Percentiles rank a stretch among this genome's conserved stretches.
Conservation (phyloP, 2,888 invertebrate genomes). For the Hedya salicella region DNA sequence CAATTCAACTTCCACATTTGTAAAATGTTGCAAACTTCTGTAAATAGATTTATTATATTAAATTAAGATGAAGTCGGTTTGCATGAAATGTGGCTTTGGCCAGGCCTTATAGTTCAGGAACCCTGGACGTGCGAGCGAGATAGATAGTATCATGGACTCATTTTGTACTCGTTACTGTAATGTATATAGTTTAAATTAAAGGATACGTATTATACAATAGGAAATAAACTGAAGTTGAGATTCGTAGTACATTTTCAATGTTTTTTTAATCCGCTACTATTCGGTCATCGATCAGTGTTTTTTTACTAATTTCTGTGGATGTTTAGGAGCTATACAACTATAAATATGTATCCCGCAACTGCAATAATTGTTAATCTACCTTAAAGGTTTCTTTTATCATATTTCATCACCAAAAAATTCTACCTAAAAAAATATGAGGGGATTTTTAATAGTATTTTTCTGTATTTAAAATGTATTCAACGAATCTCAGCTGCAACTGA, state of each 20-base stretch:
- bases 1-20: background rate
- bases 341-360: too few species aligned
- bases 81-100: constrained; percentile 64
- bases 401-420: too few species aligned
- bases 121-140: constrained; percentile 50
- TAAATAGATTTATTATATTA: background rate
- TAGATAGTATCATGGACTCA: constrained; percentile 40
- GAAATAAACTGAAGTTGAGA: constrained; percentile 27
- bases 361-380: too few species aligned
- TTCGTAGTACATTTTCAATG: constrained; percentile 2
- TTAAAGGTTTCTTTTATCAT: too few species aligned
- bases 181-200: constrained; percentile 29
- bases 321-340: too few species aligned
- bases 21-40: constrained; percentile 27
- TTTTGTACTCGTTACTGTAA: constrained; percentile 40
- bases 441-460: background rate
- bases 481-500: constrained; percentile 28
- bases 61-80: constrained; percentile 50
- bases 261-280: background rate
- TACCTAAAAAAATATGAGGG: too few species aligned
- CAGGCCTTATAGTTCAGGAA: constrained; percentile 72
- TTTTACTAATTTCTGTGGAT: too few species aligned
- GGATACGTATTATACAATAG: constrained; percentile 26
- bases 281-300: too few species aligned
- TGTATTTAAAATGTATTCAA: background rate